Conservation (phyloP, 2,797 vertebrate genomes). For the Cossypha heuglini region DNA sequence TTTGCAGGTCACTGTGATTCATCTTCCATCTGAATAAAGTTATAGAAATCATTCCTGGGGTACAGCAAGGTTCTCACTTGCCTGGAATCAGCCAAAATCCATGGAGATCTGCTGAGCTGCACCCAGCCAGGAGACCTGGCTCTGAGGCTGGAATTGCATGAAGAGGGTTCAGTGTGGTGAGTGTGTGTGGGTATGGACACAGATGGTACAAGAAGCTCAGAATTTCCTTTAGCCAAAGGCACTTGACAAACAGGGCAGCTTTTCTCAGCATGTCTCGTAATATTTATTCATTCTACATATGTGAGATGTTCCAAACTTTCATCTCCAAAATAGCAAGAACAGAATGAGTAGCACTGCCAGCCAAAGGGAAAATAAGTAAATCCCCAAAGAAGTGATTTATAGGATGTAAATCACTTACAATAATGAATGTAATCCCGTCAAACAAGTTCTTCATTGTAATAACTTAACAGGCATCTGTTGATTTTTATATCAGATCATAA, state of each 20-base stretch:
- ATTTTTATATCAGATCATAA: constrained; percentile 40
- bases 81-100: neutral
- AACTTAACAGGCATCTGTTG: constrained; percentile 54
- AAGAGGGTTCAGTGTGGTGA: neutral
- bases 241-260: constrained; percentile 5
- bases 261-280: neutral
- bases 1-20: neutral
- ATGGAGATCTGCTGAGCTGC: accelerated
- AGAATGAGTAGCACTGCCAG: neutral
- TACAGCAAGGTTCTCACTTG: neutral
- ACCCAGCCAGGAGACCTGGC: neutral
- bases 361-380: constrained; percentile 49
- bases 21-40: neutral
- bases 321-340: constrained; percentile 31
- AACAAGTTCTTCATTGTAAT: constrained; percentile 49
- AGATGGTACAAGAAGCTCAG: neutral
- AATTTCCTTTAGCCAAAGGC: constrained; percentile 34
- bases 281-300: constrained; percentile 21
- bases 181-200: neutral
- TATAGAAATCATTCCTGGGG: neutral
- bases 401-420: constrained; percentile 39
- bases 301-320: constrained; percentile 47
- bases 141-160: neutral
- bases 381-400: constrained; percentile 40
- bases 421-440: constrained; percentile 14